phyloP scores from a whole-genome alignment of 2,888 invertebrate species.

The Acheta domesticus region DNA sequence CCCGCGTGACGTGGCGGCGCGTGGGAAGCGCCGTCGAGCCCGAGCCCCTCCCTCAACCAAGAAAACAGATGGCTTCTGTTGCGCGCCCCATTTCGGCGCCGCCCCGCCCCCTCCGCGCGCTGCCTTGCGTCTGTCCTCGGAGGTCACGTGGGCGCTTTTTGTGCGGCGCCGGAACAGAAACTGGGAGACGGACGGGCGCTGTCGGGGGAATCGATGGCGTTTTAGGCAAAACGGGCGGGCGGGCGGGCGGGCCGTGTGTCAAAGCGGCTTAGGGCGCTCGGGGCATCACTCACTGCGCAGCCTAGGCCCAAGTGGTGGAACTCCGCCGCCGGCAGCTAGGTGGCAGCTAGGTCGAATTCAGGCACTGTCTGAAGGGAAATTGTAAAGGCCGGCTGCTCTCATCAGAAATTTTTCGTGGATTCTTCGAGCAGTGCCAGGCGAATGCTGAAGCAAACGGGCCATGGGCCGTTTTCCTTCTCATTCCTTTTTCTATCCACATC shows the following conservation, averaged over 20 bases:
- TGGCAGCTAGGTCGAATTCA: too few species aligned
- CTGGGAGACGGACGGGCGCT: not conserved
- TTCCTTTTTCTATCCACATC: too few species aligned
- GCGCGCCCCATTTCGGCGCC: conserved; percentile 4
- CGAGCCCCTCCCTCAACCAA: not conserved
- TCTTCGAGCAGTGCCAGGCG: too few species aligned
- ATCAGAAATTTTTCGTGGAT: too few species aligned
- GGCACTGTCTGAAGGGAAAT: too few species aligned
- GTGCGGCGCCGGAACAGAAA: not conserved
- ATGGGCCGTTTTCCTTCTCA: too few species aligned
- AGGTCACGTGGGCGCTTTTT: not conserved
- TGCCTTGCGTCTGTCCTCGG: not conserved
- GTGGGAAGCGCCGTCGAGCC: not conserved
- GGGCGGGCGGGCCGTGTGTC: too few species aligned
- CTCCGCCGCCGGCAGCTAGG: too few species aligned
- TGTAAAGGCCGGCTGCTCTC: too few species aligned
- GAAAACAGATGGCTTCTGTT: conserved; percentile 7
- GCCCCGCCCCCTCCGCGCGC: not conserved
- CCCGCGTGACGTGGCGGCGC: not conserved
- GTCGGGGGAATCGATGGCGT: not conserved
- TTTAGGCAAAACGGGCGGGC: not conserved
- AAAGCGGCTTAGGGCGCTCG: too few species aligned
- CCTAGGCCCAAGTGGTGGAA: too few species aligned
- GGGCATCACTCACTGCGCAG: too few species aligned
- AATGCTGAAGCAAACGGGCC: rapidly evolving